These are phyloP conservation scores for Drosophila auraria DNA, from an alignment of 1,140 invertebrate genomes.

Conservation along the genomic window DNA sequence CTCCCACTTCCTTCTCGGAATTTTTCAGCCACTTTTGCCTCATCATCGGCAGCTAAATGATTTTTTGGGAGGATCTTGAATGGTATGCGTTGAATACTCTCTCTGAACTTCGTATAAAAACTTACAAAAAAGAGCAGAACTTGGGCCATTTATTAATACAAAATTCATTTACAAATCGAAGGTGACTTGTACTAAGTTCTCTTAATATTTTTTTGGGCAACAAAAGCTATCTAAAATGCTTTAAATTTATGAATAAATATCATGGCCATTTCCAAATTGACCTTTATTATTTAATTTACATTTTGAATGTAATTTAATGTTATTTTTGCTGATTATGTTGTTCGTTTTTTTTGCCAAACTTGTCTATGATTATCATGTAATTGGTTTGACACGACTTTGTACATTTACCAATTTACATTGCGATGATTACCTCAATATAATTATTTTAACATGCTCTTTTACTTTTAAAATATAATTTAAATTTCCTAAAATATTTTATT, in stretches of 20 bases:
- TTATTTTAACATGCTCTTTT: neutral
- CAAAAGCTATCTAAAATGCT: too few species aligned
- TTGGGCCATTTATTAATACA: too few species aligned
- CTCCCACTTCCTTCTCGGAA: conserved; percentile 40
- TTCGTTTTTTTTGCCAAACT: neutral
- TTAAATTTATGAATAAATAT: too few species aligned
- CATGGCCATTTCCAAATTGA: neutral
- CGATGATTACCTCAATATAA: neutral
- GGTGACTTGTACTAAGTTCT: too few species aligned
- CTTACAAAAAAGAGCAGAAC: too few species aligned
- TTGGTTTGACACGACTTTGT: neutral
- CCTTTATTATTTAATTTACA: neutral
- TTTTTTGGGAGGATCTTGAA: neutral
- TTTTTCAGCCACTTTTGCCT: conserved; percentile 28
- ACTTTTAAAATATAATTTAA: neutral
- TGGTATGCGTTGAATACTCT: neutral
- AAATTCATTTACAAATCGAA: too few species aligned
- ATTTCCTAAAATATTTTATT: neutral
- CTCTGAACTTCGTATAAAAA: too few species aligned
- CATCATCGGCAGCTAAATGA: conserved; percentile 22
- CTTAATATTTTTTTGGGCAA: too few species aligned
- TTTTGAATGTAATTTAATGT: neutral
- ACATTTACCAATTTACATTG: neutral
- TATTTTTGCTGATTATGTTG: neutral
- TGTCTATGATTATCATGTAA: neutral